Conservation (phyloP, 2,113 vertebrate species). For the Gymnocephalus cernua region DNA sequence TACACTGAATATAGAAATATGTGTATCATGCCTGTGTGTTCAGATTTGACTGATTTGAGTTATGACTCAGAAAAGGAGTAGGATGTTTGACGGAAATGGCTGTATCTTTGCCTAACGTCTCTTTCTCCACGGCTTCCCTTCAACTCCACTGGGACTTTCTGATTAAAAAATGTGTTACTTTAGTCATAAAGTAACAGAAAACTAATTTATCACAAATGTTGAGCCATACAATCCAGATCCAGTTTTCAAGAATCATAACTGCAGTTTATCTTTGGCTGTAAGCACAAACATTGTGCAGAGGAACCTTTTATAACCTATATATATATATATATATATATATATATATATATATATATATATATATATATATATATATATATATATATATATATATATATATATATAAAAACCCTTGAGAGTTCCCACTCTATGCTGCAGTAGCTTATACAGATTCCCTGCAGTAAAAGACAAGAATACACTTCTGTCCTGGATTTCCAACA, state of each 20-base stretch:
- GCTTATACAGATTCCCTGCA: slow-evolving; percentile 13
- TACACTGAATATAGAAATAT: neutral
- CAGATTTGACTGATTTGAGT: neutral
- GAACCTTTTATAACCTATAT: neutral
- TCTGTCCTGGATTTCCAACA: slow-evolving; percentile 46
- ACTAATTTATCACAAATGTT: neutral
- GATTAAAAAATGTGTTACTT: neutral
- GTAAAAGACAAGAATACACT: slow-evolving; percentile 41
- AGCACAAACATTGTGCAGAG: neutral
- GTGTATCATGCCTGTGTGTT: neutral
- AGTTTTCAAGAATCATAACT: neutral
- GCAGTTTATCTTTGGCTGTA: neutral
- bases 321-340: too few relatives aligned
- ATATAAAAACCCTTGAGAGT: neutral
- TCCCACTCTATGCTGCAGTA: neutral
- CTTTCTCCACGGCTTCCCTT: neutral
- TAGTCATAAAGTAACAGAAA: slow-evolving; percentile 1
- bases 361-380: neutral
- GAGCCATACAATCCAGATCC: neutral
- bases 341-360: too few relatives aligned
- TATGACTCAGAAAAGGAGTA: neutral
- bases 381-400: neutral
- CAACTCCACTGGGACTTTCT: neutral
- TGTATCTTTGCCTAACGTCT: neutral
- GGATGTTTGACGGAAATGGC: neutral